Evolutionary conservation across 2,888 invertebrate genomes (phyloP), one percentile per base, ranked within the genome.

Genomic region (Lepas anatifera): DNA sequence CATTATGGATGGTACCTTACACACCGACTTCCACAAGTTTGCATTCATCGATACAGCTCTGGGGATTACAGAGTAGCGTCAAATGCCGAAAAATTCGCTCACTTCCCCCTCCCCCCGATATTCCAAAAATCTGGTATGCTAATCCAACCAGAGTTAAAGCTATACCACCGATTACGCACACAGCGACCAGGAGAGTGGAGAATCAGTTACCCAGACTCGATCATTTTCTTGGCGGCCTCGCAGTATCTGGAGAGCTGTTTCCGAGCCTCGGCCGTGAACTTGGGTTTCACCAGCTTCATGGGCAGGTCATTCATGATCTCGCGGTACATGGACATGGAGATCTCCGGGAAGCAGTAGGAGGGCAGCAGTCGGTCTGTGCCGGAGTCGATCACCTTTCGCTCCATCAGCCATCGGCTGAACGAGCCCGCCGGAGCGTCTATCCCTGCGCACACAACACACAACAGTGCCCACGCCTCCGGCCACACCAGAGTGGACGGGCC

Each of bases 251-350:
- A 90, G 35, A 97, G 82, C 78, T 97, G 96, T 79, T 96, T 95
- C 43, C 96, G 85, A 0, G 96, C 96, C 82, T 97, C 97, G 22
- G 73, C 74, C 4, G 95, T 92, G 78, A 92, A 96, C 81, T 95
- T 95, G 13, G 96, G 95, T 79, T 94, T 89, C n/a, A 92, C 87
- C 72, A 97, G 85, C 81, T 95, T 95, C 72, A 97, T 92, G 16
- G 97, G 97, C 78, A 98, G 94, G 81, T 97, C 96, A 81, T 95
- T 92, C 94, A 97, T 95, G 69, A 97, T 94, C 83, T 97, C 97
- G 74, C 93, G 88, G 81, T 95, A 95, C 95, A 97, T 95, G 2
- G 92, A 90, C 78, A 88, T 86, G 8, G 96, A 96, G 76, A 97
- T 89, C 81, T 95, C 95, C 2, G 92, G 90, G 75, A 88, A 87